These are phyloP conservation scores for Pipistrellus kuhlii DNA, from an alignment of 2,797 vertebrate genomes.

Conservation along the genomic window DNA sequence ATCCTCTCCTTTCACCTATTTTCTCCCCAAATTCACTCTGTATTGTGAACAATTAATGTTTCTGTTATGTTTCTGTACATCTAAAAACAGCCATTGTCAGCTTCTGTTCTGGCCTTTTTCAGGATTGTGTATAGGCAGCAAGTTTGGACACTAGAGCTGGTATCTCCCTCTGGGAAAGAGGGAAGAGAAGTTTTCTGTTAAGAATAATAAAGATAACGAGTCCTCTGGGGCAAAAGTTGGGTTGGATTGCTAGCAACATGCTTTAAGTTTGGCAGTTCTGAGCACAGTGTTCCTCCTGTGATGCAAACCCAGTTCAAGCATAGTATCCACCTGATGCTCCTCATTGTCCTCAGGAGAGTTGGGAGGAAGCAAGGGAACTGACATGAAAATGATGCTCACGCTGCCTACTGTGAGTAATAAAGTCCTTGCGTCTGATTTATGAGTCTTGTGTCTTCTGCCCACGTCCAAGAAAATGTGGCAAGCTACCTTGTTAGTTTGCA, in stretches of 20 bases:
- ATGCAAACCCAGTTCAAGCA: neutral
- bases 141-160: neutral
- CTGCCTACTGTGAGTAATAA: neutral
- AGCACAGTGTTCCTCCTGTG: neutral
- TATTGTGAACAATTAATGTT: neutral
- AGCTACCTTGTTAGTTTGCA: neutral
- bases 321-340: neutral
- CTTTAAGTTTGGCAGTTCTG: neutral
- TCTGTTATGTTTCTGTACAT: conserved; percentile 15
- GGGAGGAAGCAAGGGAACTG: neutral
- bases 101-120: conserved; percentile 2
- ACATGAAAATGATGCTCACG: neutral
- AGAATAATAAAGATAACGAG: neutral
- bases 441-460: neutral
- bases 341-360: neutral
- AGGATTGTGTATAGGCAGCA: neutral
- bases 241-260: neutral
- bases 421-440: neutral
- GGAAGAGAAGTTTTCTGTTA: neutral
- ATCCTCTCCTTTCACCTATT: neutral
- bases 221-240: neutral
- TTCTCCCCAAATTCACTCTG: neutral
- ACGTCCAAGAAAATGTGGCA: neutral
- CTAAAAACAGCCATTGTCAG: neutral
- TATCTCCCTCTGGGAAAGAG: neutral